Percentiles rank a stretch among this genome's conserved stretches.
These are phyloP conservation scores for Sciurus carolinensis DNA, from an alignment of 2,797 vertebrate species.

Conservation along the genomic window DNA sequence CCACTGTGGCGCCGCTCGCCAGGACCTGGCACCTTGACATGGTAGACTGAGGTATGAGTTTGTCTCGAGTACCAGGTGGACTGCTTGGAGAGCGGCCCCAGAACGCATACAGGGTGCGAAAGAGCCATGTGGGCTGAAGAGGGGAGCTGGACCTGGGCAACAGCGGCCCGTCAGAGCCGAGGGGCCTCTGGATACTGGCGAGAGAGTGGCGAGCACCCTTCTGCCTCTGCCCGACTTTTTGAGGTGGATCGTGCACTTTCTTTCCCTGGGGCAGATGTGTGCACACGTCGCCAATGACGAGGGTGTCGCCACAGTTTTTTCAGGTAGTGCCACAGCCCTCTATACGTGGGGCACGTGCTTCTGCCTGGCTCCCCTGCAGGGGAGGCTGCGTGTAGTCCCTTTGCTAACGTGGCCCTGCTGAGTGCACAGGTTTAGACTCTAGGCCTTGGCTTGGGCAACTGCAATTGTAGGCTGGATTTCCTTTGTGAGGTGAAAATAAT, in stretches of 20 bases:
- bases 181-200: no score
- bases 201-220: no score
- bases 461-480: not conserved
- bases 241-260: no score
- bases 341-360: not conserved
- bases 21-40: rapidly evolving
- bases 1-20: no score
- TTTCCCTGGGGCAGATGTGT: not conserved
- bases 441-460: not conserved
- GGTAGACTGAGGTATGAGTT: not conserved
- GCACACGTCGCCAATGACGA: not conserved
- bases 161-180: not conserved
- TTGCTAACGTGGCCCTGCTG: not conserved
- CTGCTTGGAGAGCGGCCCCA: no score
- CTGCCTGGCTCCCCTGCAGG: no score
- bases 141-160: not conserved
- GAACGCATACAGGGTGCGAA: not conserved
- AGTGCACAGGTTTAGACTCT: not conserved
- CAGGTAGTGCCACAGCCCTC: no score
- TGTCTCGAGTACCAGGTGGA: not conserved
- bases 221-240: no score
- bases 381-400: not conserved
- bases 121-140: not conserved
- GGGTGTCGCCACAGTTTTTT: no score
- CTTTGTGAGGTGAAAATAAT: not conserved